A percentile compares a stretch with the other conserved stretches of the same genome.
Conservation (phyloP, 1,140 invertebrate species). For the Agrilus planipennis region DNA sequence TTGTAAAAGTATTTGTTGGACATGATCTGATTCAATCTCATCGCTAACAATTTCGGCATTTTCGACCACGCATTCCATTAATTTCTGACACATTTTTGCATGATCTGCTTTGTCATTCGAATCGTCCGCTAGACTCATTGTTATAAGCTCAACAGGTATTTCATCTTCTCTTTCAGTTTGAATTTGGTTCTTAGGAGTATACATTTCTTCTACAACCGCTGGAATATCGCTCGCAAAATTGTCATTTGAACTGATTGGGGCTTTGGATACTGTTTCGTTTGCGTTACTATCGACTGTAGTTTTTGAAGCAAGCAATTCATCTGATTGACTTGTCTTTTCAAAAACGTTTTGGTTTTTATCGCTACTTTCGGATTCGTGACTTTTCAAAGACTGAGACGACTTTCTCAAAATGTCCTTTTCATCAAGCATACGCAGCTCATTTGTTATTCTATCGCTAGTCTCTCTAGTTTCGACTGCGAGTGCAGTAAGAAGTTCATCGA, state of each 20-base stretch:
- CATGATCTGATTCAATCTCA: slow-evolving; percentile 22
- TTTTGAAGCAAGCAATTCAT: too few species aligned
- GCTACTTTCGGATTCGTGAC: too few species aligned
- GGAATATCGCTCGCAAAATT: neutral
- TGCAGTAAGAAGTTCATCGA: slow-evolving; percentile 27
- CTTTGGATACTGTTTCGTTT: too few species aligned
- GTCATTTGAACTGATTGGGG: too few species aligned
- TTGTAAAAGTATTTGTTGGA: slow-evolving; percentile 12
- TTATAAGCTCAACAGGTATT: neutral
- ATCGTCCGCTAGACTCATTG: neutral
- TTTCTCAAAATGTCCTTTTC: neutral
- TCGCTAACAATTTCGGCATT: slow-evolving; percentile 20
- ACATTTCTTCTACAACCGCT: neutral
- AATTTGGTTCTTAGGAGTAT: too few species aligned
- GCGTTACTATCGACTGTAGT: too few species aligned
- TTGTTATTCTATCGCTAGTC: slow-evolving; percentile 41
- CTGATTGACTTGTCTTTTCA: too few species aligned
- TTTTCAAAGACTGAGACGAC: too few species aligned
- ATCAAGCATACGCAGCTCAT: slow-evolving; percentile 34
- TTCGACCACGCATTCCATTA: slow-evolving; percentile 34
- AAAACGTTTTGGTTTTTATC: too few species aligned
- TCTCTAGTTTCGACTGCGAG: slow-evolving; percentile 34
- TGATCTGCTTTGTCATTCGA: slow-evolving; percentile 16
- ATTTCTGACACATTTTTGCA: slow-evolving; percentile 35
- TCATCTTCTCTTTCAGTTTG: neutral